Conservation (phyloP, 2,797 vertebrate genomes). For the Malacoctenus gilli region DNA sequence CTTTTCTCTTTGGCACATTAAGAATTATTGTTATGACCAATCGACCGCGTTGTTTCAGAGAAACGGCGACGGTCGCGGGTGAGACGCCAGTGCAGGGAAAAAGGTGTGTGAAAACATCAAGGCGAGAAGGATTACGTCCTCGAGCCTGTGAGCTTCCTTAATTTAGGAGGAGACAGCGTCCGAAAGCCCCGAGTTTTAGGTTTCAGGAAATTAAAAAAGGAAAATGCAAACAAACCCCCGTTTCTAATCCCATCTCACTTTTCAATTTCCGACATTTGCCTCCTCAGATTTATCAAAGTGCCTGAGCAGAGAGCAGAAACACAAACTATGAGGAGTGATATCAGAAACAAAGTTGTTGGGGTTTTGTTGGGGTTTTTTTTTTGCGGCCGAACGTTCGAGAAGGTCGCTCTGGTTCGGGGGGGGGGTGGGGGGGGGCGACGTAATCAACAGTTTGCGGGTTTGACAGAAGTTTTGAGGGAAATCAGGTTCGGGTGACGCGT, state of each 20-base stretch:
- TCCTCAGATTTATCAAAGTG: slow-evolving; percentile 52
- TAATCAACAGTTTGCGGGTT: slow-evolving; percentile 1
- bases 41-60: slow-evolving; percentile 1
- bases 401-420: slow-evolving; percentile 12
- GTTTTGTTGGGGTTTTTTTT: too few relatives aligned
- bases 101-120: slow-evolving; percentile 45
- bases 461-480: slow-evolving; percentile 34
- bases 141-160: slow-evolving; percentile 55
- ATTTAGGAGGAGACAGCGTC: slow-evolving; percentile 73
- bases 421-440: not conserved
- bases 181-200: slow-evolving; percentile 86
- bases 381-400: not conserved
- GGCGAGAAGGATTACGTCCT: slow-evolving; percentile 49
- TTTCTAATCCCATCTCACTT: slow-evolving; percentile 84
- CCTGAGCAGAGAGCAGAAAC: slow-evolving; percentile 29
- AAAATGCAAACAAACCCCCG: slow-evolving; percentile 93
- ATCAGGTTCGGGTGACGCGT: slow-evolving; percentile 18
- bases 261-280: slow-evolving; percentile 82
- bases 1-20: slow-evolving; percentile 3
- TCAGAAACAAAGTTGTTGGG: not conserved
- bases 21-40: too few relatives aligned
- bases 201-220: slow-evolving; percentile 98
- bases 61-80: not conserved
- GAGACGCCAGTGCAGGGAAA: slow-evolving; percentile 12
- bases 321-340: slow-evolving; percentile 16